Percentiles rank a stretch among this genome's conserved stretches.
Evolutionary conservation across 2,797 vertebrate species (phyloP).

Genomic region (Anolis apletophallus): DNA sequence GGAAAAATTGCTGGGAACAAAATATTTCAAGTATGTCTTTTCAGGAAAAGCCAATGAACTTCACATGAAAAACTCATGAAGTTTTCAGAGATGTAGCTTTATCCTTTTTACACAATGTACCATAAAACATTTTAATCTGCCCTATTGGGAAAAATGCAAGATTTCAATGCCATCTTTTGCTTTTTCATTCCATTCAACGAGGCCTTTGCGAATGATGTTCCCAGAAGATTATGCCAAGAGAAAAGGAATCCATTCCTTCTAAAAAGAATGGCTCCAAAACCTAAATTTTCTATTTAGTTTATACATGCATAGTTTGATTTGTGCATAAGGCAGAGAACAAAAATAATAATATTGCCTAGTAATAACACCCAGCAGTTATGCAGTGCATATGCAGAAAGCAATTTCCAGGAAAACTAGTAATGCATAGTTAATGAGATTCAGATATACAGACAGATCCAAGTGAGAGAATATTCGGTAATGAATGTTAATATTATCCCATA

Average conservation of each 20-base stretch:
- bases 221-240: neutral
- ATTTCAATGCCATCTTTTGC: neutral
- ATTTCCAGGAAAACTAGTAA: slow-evolving; percentile 47
- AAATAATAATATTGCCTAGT: slow-evolving; percentile 33
- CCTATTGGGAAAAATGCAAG: neutral
- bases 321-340: slow-evolving; percentile 31
- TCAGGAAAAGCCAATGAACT: neutral
- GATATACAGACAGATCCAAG: slow-evolving; percentile 12
- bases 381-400: slow-evolving; percentile 9
- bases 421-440: slow-evolving; percentile 18
- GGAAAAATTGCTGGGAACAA: neutral
- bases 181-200: neutral
- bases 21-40: neutral
- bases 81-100: neutral
- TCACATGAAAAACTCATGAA: neutral
- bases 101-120: no score
- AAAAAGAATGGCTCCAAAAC: neutral
- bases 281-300: slow-evolving; percentile 3
- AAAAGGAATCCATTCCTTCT: neutral
- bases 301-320: slow-evolving; percentile 9
- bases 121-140: neutral
- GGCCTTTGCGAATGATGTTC: neutral
- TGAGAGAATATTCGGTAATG: slow-evolving; percentile 18
- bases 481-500: slow-evolving; percentile 20
- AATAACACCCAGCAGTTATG: slow-evolving; percentile 39